Percentiles rank a stretch among this genome's conserved stretches.
Evolutionary conservation across 1,140 invertebrate genomes (phyloP).

Genomic region (Apis mellifera): DNA sequence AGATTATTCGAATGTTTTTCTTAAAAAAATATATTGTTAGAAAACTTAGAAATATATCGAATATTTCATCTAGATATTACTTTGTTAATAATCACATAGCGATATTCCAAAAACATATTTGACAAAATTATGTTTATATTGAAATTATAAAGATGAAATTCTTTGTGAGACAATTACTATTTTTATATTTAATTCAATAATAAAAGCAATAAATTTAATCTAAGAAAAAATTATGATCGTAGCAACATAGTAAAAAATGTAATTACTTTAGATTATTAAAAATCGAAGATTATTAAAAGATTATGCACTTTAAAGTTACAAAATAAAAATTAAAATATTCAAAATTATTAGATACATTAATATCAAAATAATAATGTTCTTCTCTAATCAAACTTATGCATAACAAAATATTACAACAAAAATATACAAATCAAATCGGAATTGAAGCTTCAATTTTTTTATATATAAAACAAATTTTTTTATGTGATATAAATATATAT

Average conservation of each 20-base stretch:
- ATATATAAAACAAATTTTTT: neutral
- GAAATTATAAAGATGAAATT: conserved; percentile 33
- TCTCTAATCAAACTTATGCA: conserved; percentile 8
- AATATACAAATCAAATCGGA: conserved; percentile 6
- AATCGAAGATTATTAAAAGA: conserved; percentile 15
- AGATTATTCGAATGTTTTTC: conserved; percentile 49
- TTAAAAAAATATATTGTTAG: conserved; percentile 38
- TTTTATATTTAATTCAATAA: conserved; percentile 64
- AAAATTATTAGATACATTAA: conserved; percentile 31
- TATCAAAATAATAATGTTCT: conserved; percentile 14
- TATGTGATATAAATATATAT: neutral
- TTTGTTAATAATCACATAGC: conserved; percentile 37
- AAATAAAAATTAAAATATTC: conserved; percentile 30
- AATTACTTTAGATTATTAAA: conserved; percentile 45
- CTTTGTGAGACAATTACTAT: conserved; percentile 51
- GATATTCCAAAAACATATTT: conserved; percentile 30
- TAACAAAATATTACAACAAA: too few relatives aligned
- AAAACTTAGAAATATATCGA: conserved; percentile 20
- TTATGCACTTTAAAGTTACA: conserved; percentile 34
- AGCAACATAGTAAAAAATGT: conserved; percentile 35
- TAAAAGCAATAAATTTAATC: conserved; percentile 43
- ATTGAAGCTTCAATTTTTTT: conserved; percentile 1
- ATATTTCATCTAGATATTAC: conserved; percentile 32
- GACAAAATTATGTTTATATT: conserved; percentile 44
- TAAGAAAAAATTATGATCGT: conserved; percentile 46